Evolutionary conservation across 2,113 vertebrate genomes (phyloP), one percentile per base, ranked within the genome.

Genomic region (Thoracochromis brauschi): DNA sequence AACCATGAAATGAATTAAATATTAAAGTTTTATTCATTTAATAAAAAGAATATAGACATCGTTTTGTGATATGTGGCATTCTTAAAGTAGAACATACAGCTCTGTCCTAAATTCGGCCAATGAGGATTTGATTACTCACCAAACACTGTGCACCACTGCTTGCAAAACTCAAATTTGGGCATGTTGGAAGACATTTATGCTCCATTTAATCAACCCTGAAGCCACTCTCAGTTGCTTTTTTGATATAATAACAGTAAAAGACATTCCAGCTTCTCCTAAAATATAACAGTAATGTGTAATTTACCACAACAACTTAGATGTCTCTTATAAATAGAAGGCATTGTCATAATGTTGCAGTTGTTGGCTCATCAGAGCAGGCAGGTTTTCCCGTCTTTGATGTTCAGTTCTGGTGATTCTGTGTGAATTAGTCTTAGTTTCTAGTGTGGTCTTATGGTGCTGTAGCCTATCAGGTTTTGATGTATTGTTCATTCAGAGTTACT

Each of bases 131-230:
- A 24, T 71, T 71, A 42, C 19, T 38, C 33, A 21, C 19, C 33
- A 38, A 68, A 68, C 63, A 68, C 19, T 68, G 60, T 13, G 60
- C 60, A 65, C 60, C 31, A 65, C 9, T n/a, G 60, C 19, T 65
- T 65, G 31, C 10, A 65, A 65, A 65, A 68, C 35, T 40, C 63
- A 68, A 68, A 65, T 40, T 2, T 68, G 35, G 19, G 31, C 60
- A 65, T 38, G 19, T 65, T 8, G 19, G 60, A 65, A 13, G 33
- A 71, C 0, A 42, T 71, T 71, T 71, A 16, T 71, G 65, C 65
- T 42, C 38, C 12, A 24, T 24, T 4, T 71, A 71, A 42, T 4
- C 38, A 71, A 42, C 8, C n/a, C 7, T 71, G 38, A 42, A 42
- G 38, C 38, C 38, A 71, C n/a, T 14, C 19, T 68, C 63, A 9